phyloP scores from a whole-genome alignment of 2,888 invertebrate species.

The Thumatha senex region DNA sequence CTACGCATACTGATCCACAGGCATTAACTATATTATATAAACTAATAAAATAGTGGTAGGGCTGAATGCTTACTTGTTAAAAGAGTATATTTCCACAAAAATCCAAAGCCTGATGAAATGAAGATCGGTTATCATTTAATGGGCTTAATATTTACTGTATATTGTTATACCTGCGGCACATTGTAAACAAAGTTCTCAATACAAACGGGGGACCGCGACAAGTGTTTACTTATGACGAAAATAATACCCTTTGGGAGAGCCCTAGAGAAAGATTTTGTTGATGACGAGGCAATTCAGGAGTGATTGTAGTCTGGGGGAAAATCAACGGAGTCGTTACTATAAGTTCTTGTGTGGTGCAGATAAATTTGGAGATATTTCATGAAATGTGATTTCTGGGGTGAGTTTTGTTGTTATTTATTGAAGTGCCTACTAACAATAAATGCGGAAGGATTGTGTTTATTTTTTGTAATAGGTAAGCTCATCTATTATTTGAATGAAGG shows the following conservation, averaged over 20 bases:
- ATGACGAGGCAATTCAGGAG: constrained; percentile 20
- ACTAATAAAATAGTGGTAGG: too few relatives aligned
- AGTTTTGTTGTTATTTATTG: neutral
- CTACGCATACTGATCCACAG: too few relatives aligned
- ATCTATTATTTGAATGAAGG: too few relatives aligned
- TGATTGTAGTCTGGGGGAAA: constrained; percentile 4
- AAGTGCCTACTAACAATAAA: neutral
- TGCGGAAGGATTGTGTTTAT: neutral
- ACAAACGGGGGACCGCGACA: neutral
- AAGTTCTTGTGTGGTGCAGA: neutral
- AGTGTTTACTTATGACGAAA: constrained; percentile 24
- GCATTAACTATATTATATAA: too few relatives aligned
- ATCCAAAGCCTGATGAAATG: too few relatives aligned
- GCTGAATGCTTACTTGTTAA: neutral
- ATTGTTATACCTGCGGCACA: constrained; percentile 7
- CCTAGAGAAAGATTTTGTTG: constrained; percentile 12
- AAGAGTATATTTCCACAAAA: too few relatives aligned
- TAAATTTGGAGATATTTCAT: constrained; percentile 1
- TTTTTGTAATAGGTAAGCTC: too few relatives aligned
- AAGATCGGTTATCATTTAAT: neutral
- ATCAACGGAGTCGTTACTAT: neutral
- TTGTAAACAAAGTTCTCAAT: constrained; percentile 15
- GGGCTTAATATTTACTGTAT: neutral
- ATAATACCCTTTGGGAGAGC: constrained; percentile 23
- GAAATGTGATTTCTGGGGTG: neutral